Conservation (phyloP, 2,888 invertebrate species). For the Acholoe squamosa region DNA sequence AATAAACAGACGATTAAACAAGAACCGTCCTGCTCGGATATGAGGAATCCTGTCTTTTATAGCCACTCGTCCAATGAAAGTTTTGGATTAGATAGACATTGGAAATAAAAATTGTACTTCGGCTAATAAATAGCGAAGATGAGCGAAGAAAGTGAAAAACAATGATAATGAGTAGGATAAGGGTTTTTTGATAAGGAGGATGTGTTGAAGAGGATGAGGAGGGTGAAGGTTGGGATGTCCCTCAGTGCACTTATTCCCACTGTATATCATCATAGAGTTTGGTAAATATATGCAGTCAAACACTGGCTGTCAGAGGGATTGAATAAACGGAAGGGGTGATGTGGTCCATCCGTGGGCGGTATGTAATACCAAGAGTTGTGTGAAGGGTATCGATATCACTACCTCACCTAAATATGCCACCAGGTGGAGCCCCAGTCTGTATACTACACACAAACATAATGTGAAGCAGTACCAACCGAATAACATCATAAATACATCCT, state of each 20-base stretch:
- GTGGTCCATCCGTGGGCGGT: background rate
- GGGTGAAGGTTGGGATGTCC: background rate
- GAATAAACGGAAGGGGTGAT: background rate
- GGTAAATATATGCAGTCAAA: slow-evolving; percentile 22
- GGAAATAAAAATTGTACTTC: background rate
- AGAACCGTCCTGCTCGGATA: background rate
- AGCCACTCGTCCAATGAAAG: background rate
- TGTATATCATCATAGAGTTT: slow-evolving; percentile 8
- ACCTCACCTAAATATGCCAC: background rate
- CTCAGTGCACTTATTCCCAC: background rate
- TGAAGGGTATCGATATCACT: slow-evolving; percentile 11
- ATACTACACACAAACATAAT: background rate
- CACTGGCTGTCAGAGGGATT: background rate
- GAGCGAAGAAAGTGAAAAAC: background rate
- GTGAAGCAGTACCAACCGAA: background rate
- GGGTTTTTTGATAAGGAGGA: background rate
- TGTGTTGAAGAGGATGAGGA: background rate
- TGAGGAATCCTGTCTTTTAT: background rate
- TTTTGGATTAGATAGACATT: background rate
- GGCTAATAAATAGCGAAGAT: background rate
- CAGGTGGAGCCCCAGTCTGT: background rate
- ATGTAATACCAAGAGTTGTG: background rate
- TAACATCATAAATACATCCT: background rate
- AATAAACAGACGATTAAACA: slow-evolving; percentile 49
- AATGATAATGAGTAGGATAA: background rate